Base-by-base conservation (phyloP, 92 coral and sea anemone genomes). In the Plumapathes pennacea region DNA sequence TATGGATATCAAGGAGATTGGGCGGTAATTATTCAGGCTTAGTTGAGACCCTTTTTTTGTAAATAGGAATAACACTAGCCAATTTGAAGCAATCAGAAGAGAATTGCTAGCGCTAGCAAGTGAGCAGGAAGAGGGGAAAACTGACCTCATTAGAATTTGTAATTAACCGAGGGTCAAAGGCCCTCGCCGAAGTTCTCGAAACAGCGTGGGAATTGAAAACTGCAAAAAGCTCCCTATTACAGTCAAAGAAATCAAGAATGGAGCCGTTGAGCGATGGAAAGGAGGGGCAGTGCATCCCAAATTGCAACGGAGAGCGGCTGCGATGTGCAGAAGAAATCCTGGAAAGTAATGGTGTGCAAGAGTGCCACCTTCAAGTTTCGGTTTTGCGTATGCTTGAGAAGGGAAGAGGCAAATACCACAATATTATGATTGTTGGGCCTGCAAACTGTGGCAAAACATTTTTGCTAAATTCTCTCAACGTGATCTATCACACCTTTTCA, bases 391-490 rank as follows among this genome's bases (percentile, higher is more conserved):
- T 74, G 17, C 52, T 73, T 10, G 38, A 26, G 5, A 74, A 74
- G 31, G 65, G 64, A 12, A 52, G 80, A 54, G 80, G 72, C 17
- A 72, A 72, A 21, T 72, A 42, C 43, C 40, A 56, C 23, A 67
- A 76, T 41, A 3, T 67, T 22, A 39, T 76, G 52, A 39, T 76
- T 13, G 38, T 57, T 19, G 83, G 83, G 8, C 63, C 66, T 0
- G 69, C 83, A 7, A 25, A 43, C 41, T 45, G 55, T 40, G 76
- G 53, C 6, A 76, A 67, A 34, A 46, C 77, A 11, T 76, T 67
- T 39, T 23, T 76, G 5, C 46, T 57, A 14, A 25, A 26, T 19
- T 57, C 75, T 20, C 56, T 77, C 18, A 60, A 63, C 32, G 20
- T 19, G 34, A 21, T 78, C 21, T 78, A 38, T 25, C 46, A 62